Base-by-base conservation (phyloP, 2,888 invertebrate genomes). In the Leptinotarsa peninsularis region DNA sequence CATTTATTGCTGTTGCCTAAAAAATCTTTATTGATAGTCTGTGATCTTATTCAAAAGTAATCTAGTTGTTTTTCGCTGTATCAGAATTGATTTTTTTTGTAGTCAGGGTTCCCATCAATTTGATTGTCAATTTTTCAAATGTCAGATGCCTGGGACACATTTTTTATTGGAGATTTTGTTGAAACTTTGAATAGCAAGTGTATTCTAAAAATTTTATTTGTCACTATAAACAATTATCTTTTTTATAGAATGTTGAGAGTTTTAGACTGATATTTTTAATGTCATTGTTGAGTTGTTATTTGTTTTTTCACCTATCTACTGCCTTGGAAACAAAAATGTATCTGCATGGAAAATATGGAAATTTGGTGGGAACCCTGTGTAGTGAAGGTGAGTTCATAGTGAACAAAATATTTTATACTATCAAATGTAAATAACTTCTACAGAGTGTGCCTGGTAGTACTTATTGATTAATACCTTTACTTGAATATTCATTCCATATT, bases 341-440 rank as follows among this genome's bases (percentile, higher is more conserved):
- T 76, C 76, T 73, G 72, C 74, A 72, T 76, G 76, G 76, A 76
- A 76, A 69, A 63, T 69, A 72, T 71, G 76, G 72, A 74, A 63
- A 74, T 72, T 76, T 76, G 76, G 76, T 76, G 76, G 76, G 76
- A 76, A 76, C 76, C 76, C 76, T 76, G 76, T 76, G 69, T 74
- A 69, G 49, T 56, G 52, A 76, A 76, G 74, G 76, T 74, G 74
- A 74, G 74, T 76, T 74, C 72, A 76, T 71, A 74, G 71, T 72
- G 76, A 76, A 76, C 76, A 76, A 63, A 68, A 72, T 73, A 71
- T 72, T 66, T 66, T 66, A 54, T 66, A 71, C 60, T 18, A 58
- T 58, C 27, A 67, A 56, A 18, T 66, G 70, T 70, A 67, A 74
- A 52, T 70, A 71, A 60, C 71, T 71, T 18, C 49, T 66, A 70